Percentiles rank a stretch among this genome's conserved stretches.
Conservation (phyloP, 2,113 vertebrate genomes). For the Amia ocellicauda region DNA sequence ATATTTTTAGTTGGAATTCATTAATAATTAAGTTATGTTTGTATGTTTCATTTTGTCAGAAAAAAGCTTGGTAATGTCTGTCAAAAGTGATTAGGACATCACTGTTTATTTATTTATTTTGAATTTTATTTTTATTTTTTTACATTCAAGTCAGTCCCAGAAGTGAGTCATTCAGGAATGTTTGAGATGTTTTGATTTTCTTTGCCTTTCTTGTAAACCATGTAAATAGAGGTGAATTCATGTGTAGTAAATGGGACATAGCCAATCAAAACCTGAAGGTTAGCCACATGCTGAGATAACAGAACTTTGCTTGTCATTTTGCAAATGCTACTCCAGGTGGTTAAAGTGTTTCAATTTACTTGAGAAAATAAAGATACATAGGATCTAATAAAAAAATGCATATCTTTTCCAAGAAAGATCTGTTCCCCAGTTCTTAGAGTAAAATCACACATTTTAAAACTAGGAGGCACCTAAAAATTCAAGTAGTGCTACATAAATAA, state of each 20-base stretch:
- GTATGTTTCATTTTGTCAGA: too few species aligned
- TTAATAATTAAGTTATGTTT: too few species aligned
- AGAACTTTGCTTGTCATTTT: constrained; percentile 3
- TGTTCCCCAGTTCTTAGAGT: too few species aligned
- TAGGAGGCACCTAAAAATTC: too few species aligned
- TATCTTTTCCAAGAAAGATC: too few species aligned
- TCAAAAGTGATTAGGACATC: too few species aligned
- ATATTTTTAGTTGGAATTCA: too few species aligned
- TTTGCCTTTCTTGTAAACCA: background rate
- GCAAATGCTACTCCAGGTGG: constrained; percentile 18
- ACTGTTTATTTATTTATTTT: background rate
- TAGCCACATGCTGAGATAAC: constrained; percentile 12
- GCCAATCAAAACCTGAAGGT: constrained; percentile 4
- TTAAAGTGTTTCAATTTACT: constrained; percentile 24
- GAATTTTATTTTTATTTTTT: background rate
- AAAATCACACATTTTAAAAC: too few species aligned
- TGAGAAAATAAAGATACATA: background rate
- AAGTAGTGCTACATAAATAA: too few species aligned
- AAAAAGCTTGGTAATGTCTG: too few species aligned
- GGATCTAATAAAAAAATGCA: too few species aligned
- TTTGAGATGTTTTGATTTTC: background rate
- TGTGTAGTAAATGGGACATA: constrained; percentile 12
- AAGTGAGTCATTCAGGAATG: background rate
- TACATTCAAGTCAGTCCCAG: background rate
- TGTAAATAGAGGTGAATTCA: constrained; percentile 6